Conservation (phyloP, 2,888 invertebrate genomes). For the Monochamus alternatus region DNA sequence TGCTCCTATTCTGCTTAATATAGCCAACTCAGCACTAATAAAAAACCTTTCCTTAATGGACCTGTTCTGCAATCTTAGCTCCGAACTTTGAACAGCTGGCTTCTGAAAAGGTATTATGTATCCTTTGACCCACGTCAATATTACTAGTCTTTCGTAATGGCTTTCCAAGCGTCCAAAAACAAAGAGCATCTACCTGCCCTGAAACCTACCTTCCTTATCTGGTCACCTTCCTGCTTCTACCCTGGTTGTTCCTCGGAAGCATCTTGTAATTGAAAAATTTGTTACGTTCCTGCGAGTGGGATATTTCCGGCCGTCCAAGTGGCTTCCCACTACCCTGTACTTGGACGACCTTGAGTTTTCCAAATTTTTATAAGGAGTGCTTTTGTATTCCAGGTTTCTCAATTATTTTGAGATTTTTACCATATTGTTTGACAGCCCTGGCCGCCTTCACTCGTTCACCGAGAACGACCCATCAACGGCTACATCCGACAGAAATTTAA, state of each 20-base stretch:
- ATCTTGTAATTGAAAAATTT: background rate
- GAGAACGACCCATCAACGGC: slow-evolving; percentile 27
- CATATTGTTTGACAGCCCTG: slow-evolving; percentile 16
- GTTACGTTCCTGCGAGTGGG: background rate
- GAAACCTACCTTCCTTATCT: slow-evolving; percentile 16
- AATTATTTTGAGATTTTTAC: slow-evolving; percentile 2
- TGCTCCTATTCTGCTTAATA: background rate
- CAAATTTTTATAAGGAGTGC: background rate
- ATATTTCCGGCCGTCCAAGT: background rate
- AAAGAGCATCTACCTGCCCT: slow-evolving; percentile 2
- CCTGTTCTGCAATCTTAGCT: background rate
- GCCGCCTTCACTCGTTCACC: slow-evolving; percentile 20
- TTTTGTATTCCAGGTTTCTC: background rate
- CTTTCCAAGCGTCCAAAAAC: slow-evolving; percentile 1
- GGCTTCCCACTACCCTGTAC: background rate
- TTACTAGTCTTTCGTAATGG: slow-evolving; percentile 14
- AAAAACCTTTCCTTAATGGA: background rate
- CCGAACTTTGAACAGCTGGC: background rate
- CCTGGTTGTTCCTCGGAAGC: background rate
- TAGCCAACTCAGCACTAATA: slow-evolving; percentile 3
- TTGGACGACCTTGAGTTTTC: slow-evolving; percentile 1
- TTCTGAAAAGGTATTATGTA: slow-evolving; percentile 25
- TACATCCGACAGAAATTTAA: background rate
- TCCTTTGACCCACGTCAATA: slow-evolving; percentile 23
- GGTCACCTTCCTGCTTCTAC: background rate